A percentile compares a stretch with the other conserved stretches of the same genome.
phyloP scores from a whole-genome alignment of 2,113 vertebrate genomes.

The Mus spicilegus region DNA sequence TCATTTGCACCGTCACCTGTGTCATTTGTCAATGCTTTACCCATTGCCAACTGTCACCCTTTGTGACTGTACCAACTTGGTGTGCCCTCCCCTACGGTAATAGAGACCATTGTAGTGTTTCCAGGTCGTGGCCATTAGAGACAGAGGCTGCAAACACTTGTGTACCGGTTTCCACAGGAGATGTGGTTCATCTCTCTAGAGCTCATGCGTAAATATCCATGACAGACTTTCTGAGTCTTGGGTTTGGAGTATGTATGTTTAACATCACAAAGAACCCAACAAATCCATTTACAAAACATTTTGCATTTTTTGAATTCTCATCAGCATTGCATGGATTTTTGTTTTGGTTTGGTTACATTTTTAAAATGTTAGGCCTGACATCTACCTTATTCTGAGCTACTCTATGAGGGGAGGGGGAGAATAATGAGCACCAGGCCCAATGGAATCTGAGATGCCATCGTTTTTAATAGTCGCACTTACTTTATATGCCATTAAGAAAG shows the following conservation, averaged over 20 bases:
- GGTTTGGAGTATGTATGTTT: background rate
- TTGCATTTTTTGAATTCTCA: background rate
- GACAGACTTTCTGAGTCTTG: background rate
- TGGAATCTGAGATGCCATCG: background rate
- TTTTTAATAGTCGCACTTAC: conserved; percentile 46
- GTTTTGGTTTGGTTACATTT: background rate
- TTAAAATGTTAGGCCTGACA: background rate
- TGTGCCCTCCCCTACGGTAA: background rate
- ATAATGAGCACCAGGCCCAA: background rate
- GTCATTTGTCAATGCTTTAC: background rate
- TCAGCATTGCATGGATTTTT: background rate
- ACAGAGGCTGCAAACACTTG: background rate
- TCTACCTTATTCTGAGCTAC: background rate
- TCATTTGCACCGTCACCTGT: background rate
- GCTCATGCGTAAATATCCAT: background rate
- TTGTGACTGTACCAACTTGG: background rate
- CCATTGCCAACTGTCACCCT: background rate
- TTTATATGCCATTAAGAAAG: conserved; percentile 44
- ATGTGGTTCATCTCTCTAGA: background rate
- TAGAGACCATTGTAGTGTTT: background rate
- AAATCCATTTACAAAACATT: background rate
- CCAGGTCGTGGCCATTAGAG: background rate
- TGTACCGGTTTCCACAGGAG: background rate
- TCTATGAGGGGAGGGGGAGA: background rate
- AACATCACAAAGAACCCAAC: background rate